A percentile compares a stretch with the other conserved stretches of the same genome.
Conservation (phyloP, 2,797 vertebrate species). For the Vultur gryphus region DNA sequence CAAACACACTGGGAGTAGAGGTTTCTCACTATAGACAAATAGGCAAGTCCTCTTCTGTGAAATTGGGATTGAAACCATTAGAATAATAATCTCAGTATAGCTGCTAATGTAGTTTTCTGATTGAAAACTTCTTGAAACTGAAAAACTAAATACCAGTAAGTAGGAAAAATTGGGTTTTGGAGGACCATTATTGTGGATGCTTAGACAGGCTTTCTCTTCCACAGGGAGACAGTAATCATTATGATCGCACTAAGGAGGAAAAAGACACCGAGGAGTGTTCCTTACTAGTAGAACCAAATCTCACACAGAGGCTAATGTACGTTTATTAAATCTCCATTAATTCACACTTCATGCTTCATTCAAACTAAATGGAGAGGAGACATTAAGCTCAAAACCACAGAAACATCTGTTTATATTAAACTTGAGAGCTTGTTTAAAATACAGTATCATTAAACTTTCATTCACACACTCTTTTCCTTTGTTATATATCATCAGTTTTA, state of each 20-base stretch:
- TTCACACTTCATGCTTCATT: background rate
- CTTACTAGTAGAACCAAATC: background rate
- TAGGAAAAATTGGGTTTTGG: background rate
- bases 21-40: background rate
- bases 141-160: background rate
- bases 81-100: background rate
- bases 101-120: background rate
- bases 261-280: background rate
- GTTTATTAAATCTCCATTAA: background rate
- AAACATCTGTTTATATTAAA: background rate
- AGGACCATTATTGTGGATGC: background rate
- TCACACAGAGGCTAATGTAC: background rate
- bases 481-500: background rate
- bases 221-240: background rate
- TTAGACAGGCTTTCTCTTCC: background rate
- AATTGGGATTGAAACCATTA: background rate
- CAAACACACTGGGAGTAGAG: background rate
- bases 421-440: background rate
- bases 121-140: background rate
- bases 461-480: background rate
- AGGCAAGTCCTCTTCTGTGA: background rate
- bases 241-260: background rate
- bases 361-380: background rate
- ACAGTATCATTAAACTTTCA: background rate
- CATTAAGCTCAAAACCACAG: background rate